Conservation (phyloP, 2,888 invertebrate genomes). For the Drosophila heteroneura region DNA sequence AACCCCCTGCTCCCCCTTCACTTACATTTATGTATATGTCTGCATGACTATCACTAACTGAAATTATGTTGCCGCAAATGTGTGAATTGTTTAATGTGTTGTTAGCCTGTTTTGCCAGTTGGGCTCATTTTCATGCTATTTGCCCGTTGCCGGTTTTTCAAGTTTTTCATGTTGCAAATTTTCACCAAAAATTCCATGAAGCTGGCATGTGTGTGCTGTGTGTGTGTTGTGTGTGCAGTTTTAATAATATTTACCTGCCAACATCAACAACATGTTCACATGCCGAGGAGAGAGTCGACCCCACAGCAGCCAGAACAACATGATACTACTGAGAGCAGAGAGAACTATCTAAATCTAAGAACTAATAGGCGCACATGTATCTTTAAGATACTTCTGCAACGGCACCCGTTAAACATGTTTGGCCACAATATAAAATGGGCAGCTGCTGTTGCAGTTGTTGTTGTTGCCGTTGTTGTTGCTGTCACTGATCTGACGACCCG, state of each 20-base stretch:
- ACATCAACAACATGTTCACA: constrained; percentile 33
- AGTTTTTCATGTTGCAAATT: constrained; percentile 75
- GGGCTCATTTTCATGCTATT: constrained; percentile 45
- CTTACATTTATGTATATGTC: background rate
- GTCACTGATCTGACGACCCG: constrained; percentile 40
- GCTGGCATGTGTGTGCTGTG: constrained; percentile 41
- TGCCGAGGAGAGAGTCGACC: constrained; percentile 17
- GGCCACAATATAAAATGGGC: constrained; percentile 60
- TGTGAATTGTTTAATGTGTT: constrained; percentile 78
- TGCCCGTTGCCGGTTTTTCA: constrained; percentile 71
- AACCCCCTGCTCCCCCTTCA: background rate
- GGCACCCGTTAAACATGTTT: constrained; percentile 68
- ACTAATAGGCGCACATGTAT: constrained; percentile 49
- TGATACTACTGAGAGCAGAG: background rate
- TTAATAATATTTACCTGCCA: constrained; percentile 71
- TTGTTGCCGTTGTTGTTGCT: constrained; percentile 35
- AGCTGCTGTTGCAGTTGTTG: constrained; percentile 58
- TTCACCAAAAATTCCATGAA: constrained; percentile 70
- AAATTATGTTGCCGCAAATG: constrained; percentile 75
- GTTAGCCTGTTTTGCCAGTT: constrained; percentile 63
- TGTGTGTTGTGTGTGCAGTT: constrained; percentile 22
- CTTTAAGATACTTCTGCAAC: constrained; percentile 19
- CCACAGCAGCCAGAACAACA: constrained; percentile 23
- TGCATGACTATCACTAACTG: constrained; percentile 45
- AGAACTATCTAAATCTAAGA: constrained; percentile 31